Percentiles rank a stretch among this genome's conserved stretches.
Conservation (phyloP, 30 jellyfish, hydroid and myxozoan genomes). For the Phacellophora camtschatica region DNA sequence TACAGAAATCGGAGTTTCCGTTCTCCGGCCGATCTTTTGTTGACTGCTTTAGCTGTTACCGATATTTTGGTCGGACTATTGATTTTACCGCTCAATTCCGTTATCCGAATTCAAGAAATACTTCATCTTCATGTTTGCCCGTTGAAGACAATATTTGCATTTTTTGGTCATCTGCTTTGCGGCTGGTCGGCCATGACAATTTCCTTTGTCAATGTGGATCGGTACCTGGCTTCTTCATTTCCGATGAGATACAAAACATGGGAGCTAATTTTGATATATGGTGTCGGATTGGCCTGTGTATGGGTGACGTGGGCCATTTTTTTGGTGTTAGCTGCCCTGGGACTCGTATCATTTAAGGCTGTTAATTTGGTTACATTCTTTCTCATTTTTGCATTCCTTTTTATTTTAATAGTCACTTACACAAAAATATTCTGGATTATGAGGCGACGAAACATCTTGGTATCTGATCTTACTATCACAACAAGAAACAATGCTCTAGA, state of each 20-base stretch:
- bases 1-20: not conserved
- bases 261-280: not conserved
- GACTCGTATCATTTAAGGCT: not conserved
- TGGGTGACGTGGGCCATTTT: not conserved
- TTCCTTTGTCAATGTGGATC: constrained; percentile 8
- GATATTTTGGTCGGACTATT: constrained; percentile 6
- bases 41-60: not conserved
- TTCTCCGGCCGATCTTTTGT: not conserved
- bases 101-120: not conserved
- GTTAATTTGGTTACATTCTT: not conserved
- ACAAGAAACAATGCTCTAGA: not conserved
- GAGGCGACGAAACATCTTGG: not conserved
- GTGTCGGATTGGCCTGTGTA: not conserved
- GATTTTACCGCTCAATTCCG: not conserved
- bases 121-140: not conserved
- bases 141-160: not conserved
- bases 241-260: not conserved
- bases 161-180: not conserved
- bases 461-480: not conserved
- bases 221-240: constrained; percentile 4
- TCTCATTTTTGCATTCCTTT: not conserved
- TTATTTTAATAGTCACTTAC: not conserved
- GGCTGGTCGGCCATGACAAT: constrained; percentile 16
- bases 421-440: not conserved
- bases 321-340: not conserved